Percentiles rank a stretch among this genome's conserved stretches.
phyloP scores from a whole-genome alignment of 1,140 invertebrate genomes.

The Lethocerus indicus region DNA sequence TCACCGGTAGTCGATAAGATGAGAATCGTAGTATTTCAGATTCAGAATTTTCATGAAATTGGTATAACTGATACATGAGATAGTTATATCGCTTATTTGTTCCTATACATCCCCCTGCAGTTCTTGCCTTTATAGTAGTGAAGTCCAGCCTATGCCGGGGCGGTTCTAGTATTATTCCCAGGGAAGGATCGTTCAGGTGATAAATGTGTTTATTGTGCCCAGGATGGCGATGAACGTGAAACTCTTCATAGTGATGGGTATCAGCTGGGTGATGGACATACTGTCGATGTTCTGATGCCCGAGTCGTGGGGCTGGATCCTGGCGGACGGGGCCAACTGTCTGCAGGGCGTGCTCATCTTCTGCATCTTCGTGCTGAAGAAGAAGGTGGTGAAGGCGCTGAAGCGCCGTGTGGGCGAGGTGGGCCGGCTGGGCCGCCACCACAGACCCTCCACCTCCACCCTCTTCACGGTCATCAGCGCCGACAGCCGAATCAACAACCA shows the following conservation, averaged over 20 bases:
- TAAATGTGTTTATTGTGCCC: slow-evolving; percentile 2
- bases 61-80: no score
- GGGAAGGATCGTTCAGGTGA: not conserved
- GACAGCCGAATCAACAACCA: not conserved
- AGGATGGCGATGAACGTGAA: slow-evolving; percentile 36
- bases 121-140: no score
- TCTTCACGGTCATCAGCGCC: slow-evolving; percentile 1
- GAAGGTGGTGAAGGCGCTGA: slow-evolving; percentile 9
- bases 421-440: not conserved
- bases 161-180: no score
- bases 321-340: slow-evolving; percentile 36
- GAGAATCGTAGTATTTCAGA: no score
- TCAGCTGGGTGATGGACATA: slow-evolving; percentile 51
- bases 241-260: slow-evolving; percentile 53
- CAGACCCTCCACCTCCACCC: not conserved
- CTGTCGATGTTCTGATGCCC: slow-evolving; percentile 41
- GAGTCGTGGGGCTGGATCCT: slow-evolving; percentile 37
- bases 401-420: not conserved
- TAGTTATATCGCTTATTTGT: no score
- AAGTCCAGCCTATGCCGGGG: no score
- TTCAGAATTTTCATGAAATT: no score
- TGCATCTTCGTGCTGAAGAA: slow-evolving; percentile 50
- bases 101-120: no score
- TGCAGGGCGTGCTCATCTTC: slow-evolving; percentile 49
- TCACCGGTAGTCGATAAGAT: no score